Conservation (phyloP, 2,113 vertebrate species). For the Sialia sialis region DNA sequence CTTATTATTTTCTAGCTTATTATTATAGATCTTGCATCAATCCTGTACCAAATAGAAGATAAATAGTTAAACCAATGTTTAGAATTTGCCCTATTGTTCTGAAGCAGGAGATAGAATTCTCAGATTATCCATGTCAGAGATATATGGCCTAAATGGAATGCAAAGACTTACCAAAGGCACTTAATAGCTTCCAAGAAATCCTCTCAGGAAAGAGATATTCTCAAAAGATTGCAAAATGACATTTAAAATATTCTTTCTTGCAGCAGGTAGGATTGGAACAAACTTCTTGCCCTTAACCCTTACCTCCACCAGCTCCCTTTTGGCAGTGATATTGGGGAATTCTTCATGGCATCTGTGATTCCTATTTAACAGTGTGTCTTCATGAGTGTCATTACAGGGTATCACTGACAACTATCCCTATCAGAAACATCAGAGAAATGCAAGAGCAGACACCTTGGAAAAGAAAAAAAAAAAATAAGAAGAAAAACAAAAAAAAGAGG, state of each 20-base stretch:
- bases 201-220: neutral
- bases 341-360: slow-evolving; percentile 35
- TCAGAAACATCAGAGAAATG: neutral
- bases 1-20: too few relatives aligned
- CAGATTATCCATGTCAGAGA: neutral
- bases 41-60: neutral
- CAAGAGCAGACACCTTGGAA: neutral
- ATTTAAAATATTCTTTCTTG: neutral
- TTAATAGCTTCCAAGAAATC: neutral
- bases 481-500: too few relatives aligned
- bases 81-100: neutral
- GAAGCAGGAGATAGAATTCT: neutral
- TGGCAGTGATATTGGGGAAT: neutral
- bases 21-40: neutral
- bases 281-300: neutral
- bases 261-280: neutral
- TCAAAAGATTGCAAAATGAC: neutral
- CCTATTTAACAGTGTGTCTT: slow-evolving; percentile 25
- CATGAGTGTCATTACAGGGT: neutral
- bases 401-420: neutral
- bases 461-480: neutral
- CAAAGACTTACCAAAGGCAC: neutral
- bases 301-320: neutral
- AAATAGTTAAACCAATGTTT: neutral
- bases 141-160: neutral